Evolutionary conservation across 2,888 invertebrate genomes (phyloP), one percentile per base, ranked within the genome.

Genomic region (Diarsia dahlii): DNA sequence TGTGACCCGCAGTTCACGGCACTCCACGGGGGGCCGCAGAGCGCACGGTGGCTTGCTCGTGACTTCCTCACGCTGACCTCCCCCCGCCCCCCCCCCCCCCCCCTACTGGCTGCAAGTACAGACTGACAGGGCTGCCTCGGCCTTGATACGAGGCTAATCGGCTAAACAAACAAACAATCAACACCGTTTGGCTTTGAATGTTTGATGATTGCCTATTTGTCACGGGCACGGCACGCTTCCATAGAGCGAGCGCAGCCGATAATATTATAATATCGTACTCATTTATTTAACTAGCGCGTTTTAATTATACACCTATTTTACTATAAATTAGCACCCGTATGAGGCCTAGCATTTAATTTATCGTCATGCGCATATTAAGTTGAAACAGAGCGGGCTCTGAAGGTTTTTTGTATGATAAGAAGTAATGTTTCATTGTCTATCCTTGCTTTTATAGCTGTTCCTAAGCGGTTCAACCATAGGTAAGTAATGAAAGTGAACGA

Each of bases 101-200:
- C n/a, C 13, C 13, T 6, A 8, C 23, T 20, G 6, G 62, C 34
- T 28, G 20, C 60, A 60, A 34, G 62, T n/a, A 45, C 63, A 63
- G 45, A n/a, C 66, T 70, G 78, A n/a, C 66, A 72, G 78, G 69
- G 78, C 69, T 77, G 78, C 15, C 58, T 6, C 72, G 54, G 34
- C 78, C 82, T 77, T 73, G 34, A 39, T 58, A 46, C 82, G 73
- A 82, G 63, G 81, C 63, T 73, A 63, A 67, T 76, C 67, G 39
- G 48, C 50, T 52, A 56, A 72, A 76, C 68, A 85, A 82, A 76
- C 48, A 84, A 82, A 76, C 48, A 84, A 84, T 65, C 58, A 67
- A 67, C 46, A 68, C 12, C 54, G 15, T 50, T 68, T 71, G 54
- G 54, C 76, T 68, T 81, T 76, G 56, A 71, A 62, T 56, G 64